A percentile compares a stretch with the other conserved stretches of the same genome.
Conservation (phyloP, 64 coral and sea anemone genomes). For the Cladopsammia gracilis region DNA sequence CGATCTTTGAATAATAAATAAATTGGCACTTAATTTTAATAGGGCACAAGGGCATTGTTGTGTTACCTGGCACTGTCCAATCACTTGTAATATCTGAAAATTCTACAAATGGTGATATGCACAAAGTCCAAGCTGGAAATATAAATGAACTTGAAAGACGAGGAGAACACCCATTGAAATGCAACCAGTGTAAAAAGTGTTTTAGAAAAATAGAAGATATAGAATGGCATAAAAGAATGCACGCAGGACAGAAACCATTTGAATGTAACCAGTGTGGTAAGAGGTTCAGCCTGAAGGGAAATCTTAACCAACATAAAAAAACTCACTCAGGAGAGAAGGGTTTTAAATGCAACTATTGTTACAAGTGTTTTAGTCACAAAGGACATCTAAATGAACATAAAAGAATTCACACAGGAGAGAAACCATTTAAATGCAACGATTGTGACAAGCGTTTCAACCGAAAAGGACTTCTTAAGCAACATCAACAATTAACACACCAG, state of each 20-base stretch:
- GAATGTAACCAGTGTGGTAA: slow-evolving; percentile 50
- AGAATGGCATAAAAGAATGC: not conserved
- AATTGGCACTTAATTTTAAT: too few relatives aligned
- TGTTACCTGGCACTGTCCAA: not conserved
- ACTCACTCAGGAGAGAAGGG: not conserved
- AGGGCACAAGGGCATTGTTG: too few relatives aligned
- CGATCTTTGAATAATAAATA: too few relatives aligned
- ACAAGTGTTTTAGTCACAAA: not conserved
- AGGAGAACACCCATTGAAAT: not conserved
- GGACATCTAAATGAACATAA: not conserved
- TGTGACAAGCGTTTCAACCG: slow-evolving; percentile 8
- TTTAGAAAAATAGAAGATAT: not conserved
- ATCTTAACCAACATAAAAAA: slow-evolving; percentile 1
- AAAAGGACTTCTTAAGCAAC: not conserved
- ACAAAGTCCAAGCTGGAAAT: not conserved
- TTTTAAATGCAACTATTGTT: not conserved
- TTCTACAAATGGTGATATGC: not conserved
- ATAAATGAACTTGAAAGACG: not conserved
- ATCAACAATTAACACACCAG: not conserved
- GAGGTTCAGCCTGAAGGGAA: slow-evolving; percentile 1
- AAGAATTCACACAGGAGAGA: slow-evolving; percentile 11
- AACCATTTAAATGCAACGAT: not conserved
- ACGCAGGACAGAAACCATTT: slow-evolving; percentile 3
- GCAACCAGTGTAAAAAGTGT: slow-evolving; percentile 27
- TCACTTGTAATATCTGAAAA: not conserved